A percentile compares a stretch with the other conserved stretches of the same genome.
Conservation (phyloP, 2,797 vertebrate species). For the Ibycter americanus region DNA sequence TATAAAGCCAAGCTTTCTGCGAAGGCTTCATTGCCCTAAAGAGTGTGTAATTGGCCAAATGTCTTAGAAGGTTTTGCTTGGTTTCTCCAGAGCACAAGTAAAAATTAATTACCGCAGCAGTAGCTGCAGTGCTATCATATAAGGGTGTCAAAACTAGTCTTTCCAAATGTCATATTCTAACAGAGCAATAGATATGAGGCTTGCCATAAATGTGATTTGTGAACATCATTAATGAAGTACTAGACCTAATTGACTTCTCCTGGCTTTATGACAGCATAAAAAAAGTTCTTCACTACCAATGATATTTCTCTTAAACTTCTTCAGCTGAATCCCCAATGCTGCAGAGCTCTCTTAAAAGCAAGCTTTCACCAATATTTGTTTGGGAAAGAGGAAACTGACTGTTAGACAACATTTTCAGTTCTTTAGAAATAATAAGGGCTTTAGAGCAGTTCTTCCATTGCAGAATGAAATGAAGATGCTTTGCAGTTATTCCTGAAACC, state of each 20-base stretch:
- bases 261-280: slow-evolving; percentile 75
- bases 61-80: slow-evolving; percentile 75
- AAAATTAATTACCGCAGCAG: slow-evolving; percentile 79
- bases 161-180: slow-evolving; percentile 68
- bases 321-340: slow-evolving; percentile 13
- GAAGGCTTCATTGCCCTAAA: slow-evolving; percentile 73
- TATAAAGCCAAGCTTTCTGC: slow-evolving; percentile 66
- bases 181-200: slow-evolving; percentile 57
- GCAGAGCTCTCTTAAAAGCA: slow-evolving; percentile 39
- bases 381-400: background rate
- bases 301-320: slow-evolving; percentile 68
- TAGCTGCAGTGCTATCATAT: slow-evolving; percentile 63
- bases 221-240: slow-evolving; percentile 77
- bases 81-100: slow-evolving; percentile 73
- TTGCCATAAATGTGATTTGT: slow-evolving; percentile 81
- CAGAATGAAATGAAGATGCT: background rate
- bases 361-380: slow-evolving; percentile 6
- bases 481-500: background rate
- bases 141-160: slow-evolving; percentile 73
- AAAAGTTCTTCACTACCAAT: slow-evolving; percentile 66
- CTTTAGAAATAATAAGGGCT: background rate
- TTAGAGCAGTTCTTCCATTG: background rate
- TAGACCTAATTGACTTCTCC: slow-evolving; percentile 80
- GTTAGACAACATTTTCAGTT: background rate
- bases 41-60: slow-evolving; percentile 74